Percentiles rank a stretch among this genome's conserved stretches.
These are phyloP conservation scores for Phortica magna DNA, from an alignment of 2,888 invertebrate genomes.

Conservation along the genomic window DNA sequence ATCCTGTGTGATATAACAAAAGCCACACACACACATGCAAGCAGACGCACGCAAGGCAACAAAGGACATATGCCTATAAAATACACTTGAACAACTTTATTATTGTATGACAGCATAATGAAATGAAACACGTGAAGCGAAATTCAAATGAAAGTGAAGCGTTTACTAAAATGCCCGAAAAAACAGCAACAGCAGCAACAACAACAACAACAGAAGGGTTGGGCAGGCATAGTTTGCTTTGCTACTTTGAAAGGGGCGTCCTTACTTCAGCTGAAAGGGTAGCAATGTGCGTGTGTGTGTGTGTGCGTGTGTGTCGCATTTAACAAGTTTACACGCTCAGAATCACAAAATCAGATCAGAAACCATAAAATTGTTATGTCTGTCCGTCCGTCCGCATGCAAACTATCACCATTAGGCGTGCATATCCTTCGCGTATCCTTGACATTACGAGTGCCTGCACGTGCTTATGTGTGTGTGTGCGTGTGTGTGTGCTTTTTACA, in stretches of 20 bases:
- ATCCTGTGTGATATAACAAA: slow-evolving; percentile 71
- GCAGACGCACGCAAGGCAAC: slow-evolving; percentile 29
- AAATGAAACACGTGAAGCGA: slow-evolving; percentile 24
- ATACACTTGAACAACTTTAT: slow-evolving; percentile 71
- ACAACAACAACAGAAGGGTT: slow-evolving; percentile 28
- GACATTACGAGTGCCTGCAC: slow-evolving; percentile 64
- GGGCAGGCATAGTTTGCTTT: slow-evolving; percentile 38
- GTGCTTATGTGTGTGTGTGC: slow-evolving; percentile 51
- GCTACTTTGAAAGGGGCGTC: slow-evolving; percentile 62
- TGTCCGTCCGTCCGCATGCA: slow-evolving; percentile 26
- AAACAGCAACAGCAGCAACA: too few species aligned
- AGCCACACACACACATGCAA: slow-evolving; percentile 55
- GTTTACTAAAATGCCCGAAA: background rate
- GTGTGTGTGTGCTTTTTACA: slow-evolving; percentile 56
- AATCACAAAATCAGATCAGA: slow-evolving; percentile 69
- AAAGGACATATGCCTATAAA: slow-evolving; percentile 59
- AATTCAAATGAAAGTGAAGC: background rate
- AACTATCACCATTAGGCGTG: slow-evolving; percentile 17
- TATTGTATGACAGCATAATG: slow-evolving; percentile 47
- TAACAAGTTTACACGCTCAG: slow-evolving; percentile 58
- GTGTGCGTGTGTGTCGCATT: slow-evolving; percentile 35
- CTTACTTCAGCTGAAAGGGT: slow-evolving; percentile 26
- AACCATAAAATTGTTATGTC: slow-evolving; percentile 65
- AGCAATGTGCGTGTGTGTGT: background rate
- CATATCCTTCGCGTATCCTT: slow-evolving; percentile 54